phyloP scores from a whole-genome alignment of 2,888 invertebrate species.

The Lamellibrachia satsuma region DNA sequence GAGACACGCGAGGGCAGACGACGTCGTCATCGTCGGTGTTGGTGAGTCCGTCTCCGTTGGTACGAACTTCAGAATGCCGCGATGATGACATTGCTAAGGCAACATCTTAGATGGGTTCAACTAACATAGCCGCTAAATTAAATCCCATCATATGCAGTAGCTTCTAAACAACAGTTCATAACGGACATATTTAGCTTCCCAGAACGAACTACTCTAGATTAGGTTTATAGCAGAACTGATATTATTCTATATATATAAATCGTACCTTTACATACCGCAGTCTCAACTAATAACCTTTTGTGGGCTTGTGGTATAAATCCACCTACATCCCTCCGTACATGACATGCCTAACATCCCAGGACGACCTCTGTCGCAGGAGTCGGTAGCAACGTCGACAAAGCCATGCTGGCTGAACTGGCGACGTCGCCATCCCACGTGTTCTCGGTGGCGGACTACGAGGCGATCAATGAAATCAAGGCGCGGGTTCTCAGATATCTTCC shows the following conservation, averaged over 20 bases:
- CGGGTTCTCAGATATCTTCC: background rate
- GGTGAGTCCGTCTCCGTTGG: background rate
- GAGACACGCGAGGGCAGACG: background rate
- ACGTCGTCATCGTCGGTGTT: background rate
- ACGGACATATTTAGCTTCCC: background rate
- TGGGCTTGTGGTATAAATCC: no score
- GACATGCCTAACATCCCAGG: background rate
- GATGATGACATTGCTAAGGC: no score
- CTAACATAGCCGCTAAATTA: no score
- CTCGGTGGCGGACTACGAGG: background rate
- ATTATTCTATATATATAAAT: background rate
- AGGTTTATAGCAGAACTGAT: background rate
- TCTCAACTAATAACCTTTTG: no score
- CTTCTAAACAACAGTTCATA: background rate
- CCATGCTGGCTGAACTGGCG: background rate
- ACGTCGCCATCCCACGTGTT: background rate
- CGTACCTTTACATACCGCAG: no score
- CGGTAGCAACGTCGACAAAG: background rate
- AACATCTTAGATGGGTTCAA: no score
- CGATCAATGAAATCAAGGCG: background rate
- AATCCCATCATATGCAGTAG: no score
- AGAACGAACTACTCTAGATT: background rate
- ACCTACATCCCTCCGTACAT: no score
- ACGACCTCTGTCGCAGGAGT: background rate
- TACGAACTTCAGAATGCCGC: background rate